Evolutionary conservation across 2,113 vertebrate genomes (phyloP), one percentile per base, ranked within the genome.

Genomic region (Lynx canadensis): DNA sequence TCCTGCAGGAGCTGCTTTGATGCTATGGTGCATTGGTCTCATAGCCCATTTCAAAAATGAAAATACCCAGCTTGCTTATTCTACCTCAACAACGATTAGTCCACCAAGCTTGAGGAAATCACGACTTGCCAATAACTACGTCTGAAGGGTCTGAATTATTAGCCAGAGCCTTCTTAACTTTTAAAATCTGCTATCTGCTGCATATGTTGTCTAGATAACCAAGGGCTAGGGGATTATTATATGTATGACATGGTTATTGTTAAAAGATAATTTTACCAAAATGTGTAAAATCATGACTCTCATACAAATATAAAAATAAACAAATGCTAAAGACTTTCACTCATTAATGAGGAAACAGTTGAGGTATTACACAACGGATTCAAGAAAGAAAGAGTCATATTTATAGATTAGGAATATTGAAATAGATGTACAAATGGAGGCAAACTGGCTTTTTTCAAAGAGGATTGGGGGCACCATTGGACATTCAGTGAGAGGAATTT

Each of bases 31-130:
- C 1, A 0, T 94, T 98, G 93, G 91, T 98, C 97, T 97, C 97
- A 60, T 80, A 94, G 93, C 60, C 71, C 95, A 31, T 97, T 98
- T 98, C 73, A 98, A 98, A 98, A 98, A 98, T 97, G 98, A 96
- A 97, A 96, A 97, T 84, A 96, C 90, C 73, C 92, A 96, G 89
- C 93, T 98, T 98, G 90, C 91, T 98, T 98, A 86, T 95, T 97
- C 31, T 91, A 93, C 93, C 83, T 95, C 94, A 95, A 96, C 92
- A 97, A 97, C 98, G 36, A 95, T 95, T 91, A 98, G 86, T 88
- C 33, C 50, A 41, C 52, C 11, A 97, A 98, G 94, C 71, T 93
- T 83, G 79, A 96, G 93, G 25, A 94, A 96, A 95, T 87, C 76
- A 98, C 78, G 50, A 94, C 93, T 98, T 98, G 92, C 97, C 97